phyloP scores from a whole-genome alignment of 2,888 invertebrate genomes.

The Trachelus stipa region DNA sequence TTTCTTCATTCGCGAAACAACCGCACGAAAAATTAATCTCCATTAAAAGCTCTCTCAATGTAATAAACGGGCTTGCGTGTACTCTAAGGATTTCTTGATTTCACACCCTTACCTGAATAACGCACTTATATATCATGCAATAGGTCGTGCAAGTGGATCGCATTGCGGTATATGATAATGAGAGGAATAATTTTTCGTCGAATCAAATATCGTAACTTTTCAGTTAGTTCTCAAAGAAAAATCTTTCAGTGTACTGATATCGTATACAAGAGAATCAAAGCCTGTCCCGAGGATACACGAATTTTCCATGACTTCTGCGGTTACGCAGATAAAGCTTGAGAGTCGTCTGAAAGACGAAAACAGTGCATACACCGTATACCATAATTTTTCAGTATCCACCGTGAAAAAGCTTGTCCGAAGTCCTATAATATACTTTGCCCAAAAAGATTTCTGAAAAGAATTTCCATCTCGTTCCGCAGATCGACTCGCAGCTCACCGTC shows the following conservation, averaged over 20 bases:
- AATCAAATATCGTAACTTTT: background rate
- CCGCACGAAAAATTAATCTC: background rate
- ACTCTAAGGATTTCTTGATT: background rate
- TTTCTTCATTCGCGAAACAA: background rate
- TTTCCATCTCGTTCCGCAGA: background rate
- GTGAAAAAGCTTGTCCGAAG: background rate
- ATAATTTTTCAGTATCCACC: background rate
- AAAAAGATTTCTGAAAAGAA: background rate
- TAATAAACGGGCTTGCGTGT: background rate
- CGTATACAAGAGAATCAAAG: background rate
- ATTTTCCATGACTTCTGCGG: background rate
- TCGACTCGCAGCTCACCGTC: background rate
- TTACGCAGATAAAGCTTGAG: background rate
- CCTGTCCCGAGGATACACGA: background rate
- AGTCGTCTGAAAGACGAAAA: background rate
- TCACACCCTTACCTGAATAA: background rate
- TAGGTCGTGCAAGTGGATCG: background rate
- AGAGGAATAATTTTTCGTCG: background rate
- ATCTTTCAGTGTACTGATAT: background rate
- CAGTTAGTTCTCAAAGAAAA: background rate
- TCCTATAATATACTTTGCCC: background rate
- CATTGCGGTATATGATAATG: conserved; percentile 9
- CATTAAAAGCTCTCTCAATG: background rate
- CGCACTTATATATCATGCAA: background rate
- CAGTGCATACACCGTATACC: background rate